Base-by-base conservation (phyloP, 2,113 vertebrate genomes). In the Anseranas semipalmata region DNA sequence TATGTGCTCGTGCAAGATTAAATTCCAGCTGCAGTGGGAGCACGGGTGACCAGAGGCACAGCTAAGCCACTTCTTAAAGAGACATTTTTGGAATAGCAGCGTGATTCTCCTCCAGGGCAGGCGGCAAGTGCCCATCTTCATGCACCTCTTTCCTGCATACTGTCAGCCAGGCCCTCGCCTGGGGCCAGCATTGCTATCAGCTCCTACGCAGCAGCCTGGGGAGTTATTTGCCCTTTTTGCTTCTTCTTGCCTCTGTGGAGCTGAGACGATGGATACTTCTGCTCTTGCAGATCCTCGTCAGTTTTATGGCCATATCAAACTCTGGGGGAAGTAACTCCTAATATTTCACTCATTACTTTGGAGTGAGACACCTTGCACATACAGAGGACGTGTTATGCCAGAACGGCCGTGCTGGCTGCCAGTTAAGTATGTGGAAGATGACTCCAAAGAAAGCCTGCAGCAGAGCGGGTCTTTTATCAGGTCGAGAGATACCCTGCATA, bases 21-120 rank as follows among this genome's bases (percentile, higher is more conserved):
- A 92, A 91, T 96, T 91, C 93, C 95, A 92, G 90, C 68, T 89
- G 78, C 89, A 80, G 25, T 43, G 59, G 90, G 81, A 95, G n/a
- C 65, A 88, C 27, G 41, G 70, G 25, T 93, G 93, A 93, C 75
- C 94, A 87, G 85, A 68, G 74, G 77, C 65, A 56, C 76, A 86
- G 93, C 70, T 86, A 84, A 96, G 77, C 50, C 73, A 39, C 48
- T 82, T 95, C 79, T 85, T 59, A 82, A 77, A 76, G 80, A 53
- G 81, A 27, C 41, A 89, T 71, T 91, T 96, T 82, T 85, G 43
- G 89, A 81, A 82, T 72, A 70, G 80, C 84, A 46, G 62, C n/a
- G 8, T 2, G 2, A 33, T 83, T 83, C 58, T 76, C 28, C 86
- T 48, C 48, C 66, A 33, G 75, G 52, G 78, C 82, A 71, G 68